Percentiles rank a stretch among this genome's conserved stretches.
Evolutionary conservation across 2,113 vertebrate species (phyloP).

Genomic region (Heterotilapia buettikoferi): DNA sequence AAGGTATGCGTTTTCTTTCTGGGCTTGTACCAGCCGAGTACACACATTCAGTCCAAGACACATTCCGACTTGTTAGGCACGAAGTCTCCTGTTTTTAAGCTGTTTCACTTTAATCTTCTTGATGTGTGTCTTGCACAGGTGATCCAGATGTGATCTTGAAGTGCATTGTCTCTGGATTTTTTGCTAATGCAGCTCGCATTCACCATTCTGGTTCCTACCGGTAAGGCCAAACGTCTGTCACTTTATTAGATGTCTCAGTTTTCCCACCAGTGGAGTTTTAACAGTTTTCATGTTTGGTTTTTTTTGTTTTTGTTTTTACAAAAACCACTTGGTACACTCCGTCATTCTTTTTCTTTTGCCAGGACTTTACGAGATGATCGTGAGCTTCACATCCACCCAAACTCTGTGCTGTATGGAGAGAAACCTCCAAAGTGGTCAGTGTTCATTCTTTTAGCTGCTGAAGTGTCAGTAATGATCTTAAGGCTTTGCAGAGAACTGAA

Average conservation of each 20-base stretch:
- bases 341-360: not conserved
- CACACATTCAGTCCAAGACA: not conserved
- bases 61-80: not conserved
- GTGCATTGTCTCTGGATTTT: slow-evolving; percentile 95
- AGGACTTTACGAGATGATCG: slow-evolving; percentile 96
- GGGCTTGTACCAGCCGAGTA: accelerated
- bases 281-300: not conserved
- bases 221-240: slow-evolving; percentile 54
- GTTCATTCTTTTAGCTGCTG: not conserved
- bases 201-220: slow-evolving; percentile 94
- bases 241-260: not conserved
- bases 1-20: slow-evolving; percentile 73
- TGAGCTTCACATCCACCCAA: slow-evolving; percentile 93
- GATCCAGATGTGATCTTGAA: slow-evolving; percentile 93
- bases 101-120: not conserved
- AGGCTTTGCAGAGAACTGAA: not conserved
- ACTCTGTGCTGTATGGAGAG: slow-evolving; percentile 90
- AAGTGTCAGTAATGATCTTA: not conserved
- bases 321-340: not conserved
- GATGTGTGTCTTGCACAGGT: slow-evolving; percentile 66
- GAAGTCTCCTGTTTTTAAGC: not conserved
- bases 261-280: not conserved
- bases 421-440: slow-evolving; percentile 95
- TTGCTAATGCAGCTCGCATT: slow-evolving; percentile 92
- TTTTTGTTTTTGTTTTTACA: not conserved